phyloP scores from a whole-genome alignment of 2,888 invertebrate species.

The Coenonympha arcania region DNA sequence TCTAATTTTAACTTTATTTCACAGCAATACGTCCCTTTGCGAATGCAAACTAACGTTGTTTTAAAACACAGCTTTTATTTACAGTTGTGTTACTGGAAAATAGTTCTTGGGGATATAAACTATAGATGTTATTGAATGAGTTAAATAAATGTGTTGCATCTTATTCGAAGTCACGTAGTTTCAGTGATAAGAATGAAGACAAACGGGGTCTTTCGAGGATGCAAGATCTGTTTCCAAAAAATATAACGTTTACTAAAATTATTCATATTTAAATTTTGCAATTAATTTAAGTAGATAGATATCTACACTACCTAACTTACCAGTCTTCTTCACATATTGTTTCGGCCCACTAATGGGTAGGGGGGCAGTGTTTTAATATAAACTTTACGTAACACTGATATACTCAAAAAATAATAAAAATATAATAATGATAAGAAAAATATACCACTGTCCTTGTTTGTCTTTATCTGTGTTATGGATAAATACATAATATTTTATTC shows the following conservation, averaged over 20 bases:
- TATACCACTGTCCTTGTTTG: too few relatives aligned
- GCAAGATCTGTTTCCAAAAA: constrained; percentile 14
- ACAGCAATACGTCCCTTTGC: background rate
- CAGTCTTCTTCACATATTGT: too few relatives aligned
- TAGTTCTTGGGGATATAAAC: constrained; percentile 24
- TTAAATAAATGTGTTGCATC: constrained; percentile 29
- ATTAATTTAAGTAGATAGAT: background rate
- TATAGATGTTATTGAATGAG: constrained; percentile 22
- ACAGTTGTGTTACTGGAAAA: constrained; percentile 27
- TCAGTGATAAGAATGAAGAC: constrained; percentile 53
- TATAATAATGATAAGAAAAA: too few relatives aligned
- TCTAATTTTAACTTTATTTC: constrained; percentile 8
- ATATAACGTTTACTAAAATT: background rate
- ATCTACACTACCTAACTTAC: too few relatives aligned
- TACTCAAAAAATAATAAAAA: too few relatives aligned
- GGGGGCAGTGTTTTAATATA: too few relatives aligned
- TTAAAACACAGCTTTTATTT: constrained; percentile 22
- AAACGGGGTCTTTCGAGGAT: constrained; percentile 42
- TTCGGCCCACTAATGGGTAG: too few relatives aligned
- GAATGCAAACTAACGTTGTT: constrained; percentile 3
- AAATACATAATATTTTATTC: too few relatives aligned
- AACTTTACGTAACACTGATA: too few relatives aligned
- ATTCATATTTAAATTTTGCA: background rate
- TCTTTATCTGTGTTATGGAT: too few relatives aligned
- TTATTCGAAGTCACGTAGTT: constrained; percentile 45